Base-by-base conservation (phyloP, 2,888 invertebrate species). In the Cryptocephalus moraei region DNA sequence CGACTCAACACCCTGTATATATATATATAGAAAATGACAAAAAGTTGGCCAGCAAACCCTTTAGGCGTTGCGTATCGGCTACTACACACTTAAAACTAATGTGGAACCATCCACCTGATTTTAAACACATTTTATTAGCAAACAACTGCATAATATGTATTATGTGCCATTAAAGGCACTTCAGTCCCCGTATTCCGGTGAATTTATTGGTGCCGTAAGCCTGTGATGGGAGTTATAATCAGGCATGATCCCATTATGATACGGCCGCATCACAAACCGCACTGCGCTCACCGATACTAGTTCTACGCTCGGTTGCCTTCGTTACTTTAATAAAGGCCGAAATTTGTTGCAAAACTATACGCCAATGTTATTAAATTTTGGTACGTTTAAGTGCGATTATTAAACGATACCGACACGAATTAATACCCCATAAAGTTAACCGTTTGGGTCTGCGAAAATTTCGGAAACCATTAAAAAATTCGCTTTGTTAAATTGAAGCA, bases 191-290 rank as follows among this genome's bases (percentile, higher is more conserved):
- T 43, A 43, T 47, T 39, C 43, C 22, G 36, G 38, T 12, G 22
- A 48, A 48, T 45, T 34, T 48, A 48, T 45, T 36, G 41, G 33
- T 8, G 42, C 41, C 34, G 48, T 48, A 48, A 41, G 67, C 69
- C 63, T 62, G 61, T 67, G 68, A 69, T 67, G 64, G 65, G 62
- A 63, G 63, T 61, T 62, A 65, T 67, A 68, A 68, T 68, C 67
- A 64, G 62, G 63, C 62, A 64, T 68, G 67, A 69, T 69, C 69
- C 68, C 65, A 66, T 67, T 69, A 68, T 67, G 64, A 66, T 65
- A 63, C 62, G 60, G 63, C 66, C 63, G 63, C 64, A 66, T 56
- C 56, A 53, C 51, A 50, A 47, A 57, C 56, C 57, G 58, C 58
- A 59, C 48, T 59, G 55, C 56, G 53, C 54, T 53, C 47, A 42